A percentile compares a stretch with the other conserved stretches of the same genome.
These are phyloP conservation scores for Drosophila anomelani DNA, from an alignment of 2,888 invertebrate species.

Conservation along the genomic window DNA sequence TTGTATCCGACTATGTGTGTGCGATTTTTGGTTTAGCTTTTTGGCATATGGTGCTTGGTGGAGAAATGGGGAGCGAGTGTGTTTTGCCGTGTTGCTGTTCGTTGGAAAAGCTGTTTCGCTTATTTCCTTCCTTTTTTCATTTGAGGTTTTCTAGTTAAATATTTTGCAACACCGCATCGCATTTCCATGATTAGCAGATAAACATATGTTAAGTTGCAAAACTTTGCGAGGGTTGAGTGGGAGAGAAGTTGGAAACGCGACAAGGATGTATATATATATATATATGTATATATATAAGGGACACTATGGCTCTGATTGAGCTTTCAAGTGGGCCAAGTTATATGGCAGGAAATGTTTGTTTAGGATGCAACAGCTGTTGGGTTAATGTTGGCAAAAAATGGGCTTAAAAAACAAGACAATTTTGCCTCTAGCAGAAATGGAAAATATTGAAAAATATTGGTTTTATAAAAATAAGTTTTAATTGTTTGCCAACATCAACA, in stretches of 20 bases:
- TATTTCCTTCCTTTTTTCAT: slow-evolving; percentile 14
- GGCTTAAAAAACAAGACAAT: not conserved
- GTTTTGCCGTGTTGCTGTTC: slow-evolving; percentile 22
- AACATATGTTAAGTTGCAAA: slow-evolving; percentile 41
- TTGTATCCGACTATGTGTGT: slow-evolving; percentile 23
- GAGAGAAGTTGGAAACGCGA: not conserved
- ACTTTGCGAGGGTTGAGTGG: slow-evolving; percentile 4
- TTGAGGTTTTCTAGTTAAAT: slow-evolving; percentile 42
- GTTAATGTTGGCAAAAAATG: slow-evolving; percentile 5
- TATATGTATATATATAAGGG: slow-evolving; percentile 3
- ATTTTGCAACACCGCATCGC: slow-evolving; percentile 45
- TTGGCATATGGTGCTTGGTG: slow-evolving; percentile 46
- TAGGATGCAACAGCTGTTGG: slow-evolving; percentile 42
- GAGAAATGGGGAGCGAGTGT: slow-evolving; percentile 6
- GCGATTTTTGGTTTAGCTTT: slow-evolving; percentile 47
- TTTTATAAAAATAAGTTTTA: not conserved
- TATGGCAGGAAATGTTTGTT: slow-evolving; percentile 32
- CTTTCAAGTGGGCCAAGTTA: slow-evolving; percentile 25
- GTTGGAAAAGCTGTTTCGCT: slow-evolving; percentile 39
- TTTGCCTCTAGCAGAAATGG: not conserved
- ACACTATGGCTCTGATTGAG: slow-evolving; percentile 29
- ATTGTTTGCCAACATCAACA: not conserved
- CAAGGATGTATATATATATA: not conserved
- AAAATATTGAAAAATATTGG: not conserved
- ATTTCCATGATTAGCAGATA: slow-evolving; percentile 52